Conservation (phyloP, 2,888 invertebrate genomes). For the Drosophila eohydei region DNA sequence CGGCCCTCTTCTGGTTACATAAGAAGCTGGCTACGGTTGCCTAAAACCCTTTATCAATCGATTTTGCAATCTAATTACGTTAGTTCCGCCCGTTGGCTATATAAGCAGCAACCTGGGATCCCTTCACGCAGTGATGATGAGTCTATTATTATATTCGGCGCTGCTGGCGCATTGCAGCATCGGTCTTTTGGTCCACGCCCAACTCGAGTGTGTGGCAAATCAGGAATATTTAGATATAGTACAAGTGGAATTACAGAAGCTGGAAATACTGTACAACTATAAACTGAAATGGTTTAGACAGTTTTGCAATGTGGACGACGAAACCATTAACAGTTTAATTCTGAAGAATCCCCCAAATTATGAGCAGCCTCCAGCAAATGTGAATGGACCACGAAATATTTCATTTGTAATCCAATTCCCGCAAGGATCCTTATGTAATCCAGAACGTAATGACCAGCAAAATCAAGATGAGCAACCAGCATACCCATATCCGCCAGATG, state of each 20-base stretch:
- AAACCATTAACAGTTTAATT: background rate
- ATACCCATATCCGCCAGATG: too few relatives aligned
- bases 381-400: background rate
- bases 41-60: slow-evolving; percentile 7
- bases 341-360: background rate
- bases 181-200: background rate
- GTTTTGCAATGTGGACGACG: background rate
- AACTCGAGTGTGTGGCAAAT: background rate
- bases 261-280: background rate
- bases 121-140: slow-evolving; percentile 8
- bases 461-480: too few relatives aligned
- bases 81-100: background rate
- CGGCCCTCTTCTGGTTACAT: background rate
- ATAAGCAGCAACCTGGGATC: background rate
- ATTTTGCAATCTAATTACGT: background rate
- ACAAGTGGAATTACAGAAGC: background rate
- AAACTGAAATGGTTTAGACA: background rate
- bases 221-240: background rate
- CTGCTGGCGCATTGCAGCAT: slow-evolving; percentile 19
- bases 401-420: background rate
- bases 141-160: background rate
- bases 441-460: background rate
- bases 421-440: background rate
- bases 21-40: background rate
- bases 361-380: too few relatives aligned